Evolutionary conservation across 23 tunicate species (phyloP), one percentile per base, ranked within the genome.

Genomic region (Phallusia fumigata): DNA sequence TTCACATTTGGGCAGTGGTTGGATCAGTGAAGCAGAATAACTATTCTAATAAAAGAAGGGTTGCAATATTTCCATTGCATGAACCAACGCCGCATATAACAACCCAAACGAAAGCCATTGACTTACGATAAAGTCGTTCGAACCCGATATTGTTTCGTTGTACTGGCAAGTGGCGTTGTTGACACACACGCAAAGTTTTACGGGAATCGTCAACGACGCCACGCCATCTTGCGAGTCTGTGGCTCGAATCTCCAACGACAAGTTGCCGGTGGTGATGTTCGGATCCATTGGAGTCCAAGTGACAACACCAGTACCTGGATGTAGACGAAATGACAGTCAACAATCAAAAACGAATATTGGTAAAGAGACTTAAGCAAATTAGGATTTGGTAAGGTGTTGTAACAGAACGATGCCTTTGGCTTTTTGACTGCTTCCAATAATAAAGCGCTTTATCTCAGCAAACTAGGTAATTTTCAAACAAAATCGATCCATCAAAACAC

Each of bases 261-360:
- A 34, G 24, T 84, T 76, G 31, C 44, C 52, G 19, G 72, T 40
- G 26, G 32, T 24, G 8, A 19, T 24, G 52, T 76, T 65, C 13
- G 36, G 52, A 33, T 35, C 36, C 30, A 73, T 84, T 21, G 87
- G 87, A 0, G 87, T 77, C 81, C 81, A 84, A 33, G 81, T 77
- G 12, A 77, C 45, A 0, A 32, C 53, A 1, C 87, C 87, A 21
- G 76, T 53, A 33, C 50, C 87, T 84, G 34, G 5, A n/a, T n/a
- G n/a, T n/a, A 40, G 10, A 40, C 5, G 47, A 40, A 40, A 3
- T 40, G 10, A 40, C 47, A 10, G 28, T 11, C 13, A 21, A 58
- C 15, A 24, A 58, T 13, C 28, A 58, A 58, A 13, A 58, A 21
- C 15, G 13, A 58, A 58, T 2, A 58, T 51, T 51, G 15, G 15